Conservation (phyloP, 2,113 vertebrate genomes). For the Entomyzon cyanotis region DNA sequence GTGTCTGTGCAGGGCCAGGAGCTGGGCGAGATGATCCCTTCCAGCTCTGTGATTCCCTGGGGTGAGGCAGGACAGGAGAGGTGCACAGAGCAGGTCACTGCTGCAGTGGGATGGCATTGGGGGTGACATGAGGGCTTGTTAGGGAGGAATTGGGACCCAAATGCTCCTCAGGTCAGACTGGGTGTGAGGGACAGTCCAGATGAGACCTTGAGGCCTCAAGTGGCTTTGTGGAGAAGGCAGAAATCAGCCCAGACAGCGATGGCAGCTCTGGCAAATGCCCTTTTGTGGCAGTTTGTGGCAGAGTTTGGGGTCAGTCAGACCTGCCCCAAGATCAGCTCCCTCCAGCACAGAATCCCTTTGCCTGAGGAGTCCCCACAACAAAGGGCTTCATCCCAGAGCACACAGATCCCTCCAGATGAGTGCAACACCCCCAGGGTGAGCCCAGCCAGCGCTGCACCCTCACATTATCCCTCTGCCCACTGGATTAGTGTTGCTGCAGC, state of each 20-base stretch:
- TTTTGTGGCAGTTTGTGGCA: not conserved
- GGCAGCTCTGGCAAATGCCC: not conserved
- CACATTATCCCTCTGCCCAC: not conserved
- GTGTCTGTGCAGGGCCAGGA: not conserved
- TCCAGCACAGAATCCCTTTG: not conserved
- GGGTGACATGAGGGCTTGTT: not conserved
- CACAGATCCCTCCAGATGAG: not conserved
- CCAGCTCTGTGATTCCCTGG: not conserved
- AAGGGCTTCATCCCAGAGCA: not conserved
- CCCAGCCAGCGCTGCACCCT: not conserved
- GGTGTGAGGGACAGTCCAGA: not conserved
- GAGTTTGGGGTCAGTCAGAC: accelerated
- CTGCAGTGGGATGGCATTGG: not conserved
- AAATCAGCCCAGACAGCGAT: accelerated
- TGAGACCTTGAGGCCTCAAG: not conserved
- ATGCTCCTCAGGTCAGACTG: not conserved
- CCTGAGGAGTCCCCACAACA: not conserved
- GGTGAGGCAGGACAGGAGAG: not conserved
- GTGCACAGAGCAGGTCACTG: not conserved
- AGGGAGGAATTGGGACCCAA: not conserved
- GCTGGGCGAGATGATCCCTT: not conserved
- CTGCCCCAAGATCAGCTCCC: accelerated
- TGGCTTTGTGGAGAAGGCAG: not conserved
- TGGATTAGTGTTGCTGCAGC: conserved; percentile 46
- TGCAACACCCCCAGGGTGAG: not conserved